A percentile compares a stretch with the other conserved stretches of the same genome.
phyloP scores from a whole-genome alignment of 2,797 vertebrate genomes.

The Danio kyathit region DNA sequence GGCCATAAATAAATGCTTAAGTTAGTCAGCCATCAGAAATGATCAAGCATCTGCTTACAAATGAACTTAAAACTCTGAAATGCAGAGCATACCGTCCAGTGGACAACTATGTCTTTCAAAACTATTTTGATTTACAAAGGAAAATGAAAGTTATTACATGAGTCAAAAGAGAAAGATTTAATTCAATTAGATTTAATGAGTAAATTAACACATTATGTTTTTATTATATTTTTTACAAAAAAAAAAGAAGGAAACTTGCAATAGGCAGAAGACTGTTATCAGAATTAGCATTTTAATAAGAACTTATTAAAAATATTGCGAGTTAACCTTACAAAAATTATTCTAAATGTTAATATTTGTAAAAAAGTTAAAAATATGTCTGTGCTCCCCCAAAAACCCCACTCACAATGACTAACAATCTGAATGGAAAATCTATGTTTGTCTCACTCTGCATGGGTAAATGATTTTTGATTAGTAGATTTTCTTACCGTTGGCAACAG shows the following conservation, averaged over 20 bases:
- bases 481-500: constrained; percentile 88
- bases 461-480: too few species aligned
- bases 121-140: too few species aligned
- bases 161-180: too few species aligned
- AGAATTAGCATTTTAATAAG: not conserved
- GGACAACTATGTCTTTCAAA: too few species aligned
- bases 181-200: too few species aligned
- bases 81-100: not conserved
- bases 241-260: not conserved
- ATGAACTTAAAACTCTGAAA: not conserved
- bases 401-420: too few species aligned
- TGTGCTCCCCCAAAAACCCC: not conserved
- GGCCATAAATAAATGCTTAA: constrained; percentile 4
- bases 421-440: too few species aligned
- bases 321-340: not conserved
- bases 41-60: constrained; percentile 3
- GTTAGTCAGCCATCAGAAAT: not conserved
- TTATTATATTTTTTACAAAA: too few species aligned
- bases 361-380: not conserved
- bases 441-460: not conserved
- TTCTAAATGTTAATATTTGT: not conserved
- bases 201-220: too few species aligned
- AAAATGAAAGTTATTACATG: too few species aligned
- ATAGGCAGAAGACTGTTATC: too few species aligned
- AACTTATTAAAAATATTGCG: not conserved